These are phyloP conservation scores for Lutraria rhynchaena DNA, from an alignment of 1,140 invertebrate genomes.

Conservation along the genomic window DNA sequence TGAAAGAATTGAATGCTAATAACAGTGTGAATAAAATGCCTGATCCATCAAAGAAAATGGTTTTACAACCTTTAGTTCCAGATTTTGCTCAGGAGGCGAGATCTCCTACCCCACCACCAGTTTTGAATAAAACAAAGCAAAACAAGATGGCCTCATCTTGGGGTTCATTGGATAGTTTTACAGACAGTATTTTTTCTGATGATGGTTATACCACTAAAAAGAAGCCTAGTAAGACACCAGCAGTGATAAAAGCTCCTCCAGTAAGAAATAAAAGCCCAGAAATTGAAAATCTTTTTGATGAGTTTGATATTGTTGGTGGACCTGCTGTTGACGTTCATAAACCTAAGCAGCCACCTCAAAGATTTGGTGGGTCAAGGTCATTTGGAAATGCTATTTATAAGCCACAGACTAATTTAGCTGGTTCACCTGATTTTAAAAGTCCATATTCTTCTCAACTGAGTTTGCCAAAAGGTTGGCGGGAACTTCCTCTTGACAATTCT, in stretches of 20 bases:
- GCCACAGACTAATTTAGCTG: slow-evolving; percentile 78
- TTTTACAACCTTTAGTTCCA: slow-evolving; percentile 41
- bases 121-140: slow-evolving; percentile 27
- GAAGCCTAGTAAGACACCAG: slow-evolving; percentile 58
- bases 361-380: slow-evolving; percentile 41
- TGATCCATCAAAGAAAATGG: slow-evolving; percentile 5
- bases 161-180: slow-evolving; percentile 74
- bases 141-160: slow-evolving; percentile 67
- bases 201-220: slow-evolving; percentile 68
- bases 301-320: slow-evolving; percentile 74
- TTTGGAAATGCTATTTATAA: slow-evolving; percentile 70
- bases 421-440: slow-evolving; percentile 79
- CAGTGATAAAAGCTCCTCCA: slow-evolving; percentile 18
- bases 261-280: slow-evolving; percentile 61
- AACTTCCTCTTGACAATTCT: slow-evolving; percentile 80
- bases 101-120: slow-evolving; percentile 56
- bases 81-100: slow-evolving; percentile 43
- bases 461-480: slow-evolving; percentile 76
- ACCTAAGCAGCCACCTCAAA: slow-evolving; percentile 53
- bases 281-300: slow-evolving; percentile 73
- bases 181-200: slow-evolving; percentile 79
- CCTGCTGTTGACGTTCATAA: slow-evolving; percentile 74
- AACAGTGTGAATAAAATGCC: slow-evolving; percentile 13
- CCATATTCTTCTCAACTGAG: slow-evolving; percentile 77
- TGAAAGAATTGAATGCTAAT: slow-evolving; percentile 45